Percentiles rank a stretch among this genome's conserved stretches.
Conservation (phyloP, 2,888 invertebrate species). For the Apoda limacodes region DNA sequence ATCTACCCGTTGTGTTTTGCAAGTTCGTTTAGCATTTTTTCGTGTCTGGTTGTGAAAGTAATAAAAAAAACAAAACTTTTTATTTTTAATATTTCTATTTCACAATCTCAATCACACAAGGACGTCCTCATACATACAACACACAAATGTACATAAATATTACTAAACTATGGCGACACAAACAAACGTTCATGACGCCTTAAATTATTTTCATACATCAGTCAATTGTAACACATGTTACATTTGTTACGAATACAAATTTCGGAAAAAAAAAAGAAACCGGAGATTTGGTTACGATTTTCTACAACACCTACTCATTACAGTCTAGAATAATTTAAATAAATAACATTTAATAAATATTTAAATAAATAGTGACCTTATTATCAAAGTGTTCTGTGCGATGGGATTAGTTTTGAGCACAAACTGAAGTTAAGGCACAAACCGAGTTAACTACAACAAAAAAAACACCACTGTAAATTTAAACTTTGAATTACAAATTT, state of each 20-base stretch:
- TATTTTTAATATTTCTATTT: constrained; percentile 43
- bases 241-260: no score
- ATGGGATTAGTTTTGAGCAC: constrained; percentile 35
- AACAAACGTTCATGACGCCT: constrained; percentile 58
- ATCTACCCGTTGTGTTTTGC: constrained; percentile 24
- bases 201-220: constrained; percentile 60
- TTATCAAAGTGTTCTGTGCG: constrained; percentile 29
- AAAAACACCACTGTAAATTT: no score
- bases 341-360: constrained; percentile 63
- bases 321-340: constrained; percentile 65
- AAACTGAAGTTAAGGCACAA: no score
- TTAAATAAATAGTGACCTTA: constrained; percentile 30
- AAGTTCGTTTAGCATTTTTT: no score
- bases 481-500: no score
- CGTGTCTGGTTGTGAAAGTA: no score
- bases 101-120: constrained; percentile 64
- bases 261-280: constrained; percentile 25
- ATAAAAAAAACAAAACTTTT: constrained; percentile 18
- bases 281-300: constrained; percentile 22
- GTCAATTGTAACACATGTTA: constrained; percentile 57
- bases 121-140: constrained; percentile 65
- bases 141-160: constrained; percentile 51
- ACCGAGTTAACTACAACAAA: no score
- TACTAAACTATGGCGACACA: constrained; percentile 60
- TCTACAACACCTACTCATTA: constrained; percentile 43